Evolutionary conservation across 2,113 vertebrate species (phyloP), one percentile per base, ranked within the genome.

Genomic region (Gulo gulo): DNA sequence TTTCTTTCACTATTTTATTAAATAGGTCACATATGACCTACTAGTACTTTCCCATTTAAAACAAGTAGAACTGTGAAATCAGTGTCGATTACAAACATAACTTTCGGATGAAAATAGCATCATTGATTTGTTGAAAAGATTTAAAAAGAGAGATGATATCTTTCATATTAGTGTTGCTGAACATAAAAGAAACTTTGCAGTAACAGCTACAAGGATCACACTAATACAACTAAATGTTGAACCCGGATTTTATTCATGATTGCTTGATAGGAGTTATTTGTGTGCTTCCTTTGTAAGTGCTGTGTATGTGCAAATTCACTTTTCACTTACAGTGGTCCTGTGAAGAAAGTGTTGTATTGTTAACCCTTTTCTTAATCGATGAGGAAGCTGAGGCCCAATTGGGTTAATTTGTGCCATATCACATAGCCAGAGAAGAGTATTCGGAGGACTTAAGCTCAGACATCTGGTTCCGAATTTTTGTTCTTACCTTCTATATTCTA

Each of bases 1-100:
- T 97, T 92, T 83, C n/a, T 45, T 85, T 96, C 59, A 26, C 85
- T 36, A 26, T 65, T 89, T 76, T 67, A 59, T 57, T 80, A 95
- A 80, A 61, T 74, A 78, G 26, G 15, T 73, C 21, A 39, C 11
- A 3, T 21, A 55, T 69, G 31, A 73, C 34, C n/a, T 79, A 24
- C 65, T 82, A 83, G 23, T 55, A 26, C 18, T 82, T 61, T 61
- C 10, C 34, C 87, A 91, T 88, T 88, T 88, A 55, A 95, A 85
- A 80, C 26, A 36, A 45, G 34, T 73, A 93, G 39, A 67, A 88
- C 63, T 26, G 16, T 91, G 74, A 88, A 96, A 71, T 95, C 57
- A 71, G 2, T 73, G 55, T 59, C 6, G 2, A 31, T 78, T 86
- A 71, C 21, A 92, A 57, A 65, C 7, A 14, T 21, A 79, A 74